phyloP scores from a whole-genome alignment of 2,113 vertebrate genomes.

The Orthonyx spaldingii region DNA sequence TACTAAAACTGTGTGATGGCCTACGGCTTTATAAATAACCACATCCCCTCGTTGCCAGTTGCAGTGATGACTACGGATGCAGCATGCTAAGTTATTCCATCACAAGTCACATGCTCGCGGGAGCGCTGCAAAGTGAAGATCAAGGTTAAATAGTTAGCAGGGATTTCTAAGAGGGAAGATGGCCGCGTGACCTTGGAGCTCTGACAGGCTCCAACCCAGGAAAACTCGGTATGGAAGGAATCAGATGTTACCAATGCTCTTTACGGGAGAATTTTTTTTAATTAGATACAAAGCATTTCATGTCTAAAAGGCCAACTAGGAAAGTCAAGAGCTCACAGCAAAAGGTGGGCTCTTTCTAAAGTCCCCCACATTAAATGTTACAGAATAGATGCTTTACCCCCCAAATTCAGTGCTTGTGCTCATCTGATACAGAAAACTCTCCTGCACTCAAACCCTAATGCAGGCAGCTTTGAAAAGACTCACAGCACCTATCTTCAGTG shows the following conservation, averaged over 20 bases:
- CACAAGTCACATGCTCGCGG: neutral
- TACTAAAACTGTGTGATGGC: neutral
- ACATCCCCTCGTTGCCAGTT: neutral
- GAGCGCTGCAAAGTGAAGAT: constrained; percentile 1
- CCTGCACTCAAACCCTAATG: neutral
- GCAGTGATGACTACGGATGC: neutral
- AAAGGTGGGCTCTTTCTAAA: neutral
- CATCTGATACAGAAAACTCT: neutral
- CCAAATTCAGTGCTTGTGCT: neutral
- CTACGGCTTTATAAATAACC: constrained; percentile 47
- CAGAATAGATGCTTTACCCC: neutral
- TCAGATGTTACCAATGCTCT: neutral
- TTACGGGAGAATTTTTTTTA: neutral
- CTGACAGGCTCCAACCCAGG: neutral
- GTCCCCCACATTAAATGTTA: neutral
- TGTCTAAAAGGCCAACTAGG: neutral
- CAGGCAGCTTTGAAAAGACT: neutral
- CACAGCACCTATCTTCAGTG: accelerated
- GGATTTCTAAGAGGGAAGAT: neutral
- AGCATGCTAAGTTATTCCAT: constrained; percentile 8
- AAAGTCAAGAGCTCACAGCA: neutral
- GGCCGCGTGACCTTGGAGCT: neutral
- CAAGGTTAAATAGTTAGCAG: constrained; percentile 41
- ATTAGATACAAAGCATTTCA: neutral
- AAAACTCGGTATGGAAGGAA: neutral